Evolutionary conservation across 1,140 invertebrate species (phyloP), one percentile per base, ranked within the genome.

Genomic region (Ladona fulva): DNA sequence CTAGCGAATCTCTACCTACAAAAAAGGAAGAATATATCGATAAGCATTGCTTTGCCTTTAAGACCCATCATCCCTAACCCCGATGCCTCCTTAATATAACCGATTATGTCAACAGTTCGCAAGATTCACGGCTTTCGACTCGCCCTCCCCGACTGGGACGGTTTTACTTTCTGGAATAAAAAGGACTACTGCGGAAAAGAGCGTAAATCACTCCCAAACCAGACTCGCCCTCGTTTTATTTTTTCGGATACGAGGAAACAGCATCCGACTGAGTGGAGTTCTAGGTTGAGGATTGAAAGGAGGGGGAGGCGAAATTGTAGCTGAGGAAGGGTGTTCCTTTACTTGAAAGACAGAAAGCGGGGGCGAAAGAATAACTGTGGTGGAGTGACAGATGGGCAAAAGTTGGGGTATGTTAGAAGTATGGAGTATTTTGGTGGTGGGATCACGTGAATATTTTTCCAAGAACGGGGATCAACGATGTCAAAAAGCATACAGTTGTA

Each of bases 21-120:
- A n/a, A n/a, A n/a, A n/a, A n/a, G n/a, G n/a, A n/a, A n/a, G n/a
- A n/a, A n/a, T n/a, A 8, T 37, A 37, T 37, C 29, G 29, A 37
- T 37, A 37, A 37, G 29, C 29, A 37, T 37, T 37, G n/a, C 52
- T 66, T 66, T 66, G 52, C 52, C 52, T 12, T 22, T 16, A 22
- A 66, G n/a, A 66, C 16, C 52, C 52, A 12, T 66, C 19, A 52
- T 19, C 44, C 10, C 44, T 52, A 11, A 11, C 10, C 44, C 44
- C 44, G 44, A n/a, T n/a, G 44, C 19, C 14, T 12, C 52, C 52
- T 66, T 66, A 66, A 12, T 66, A 66, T 66, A 66, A 66, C 52
- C 52, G 52, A 66, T 66, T 66, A 66, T 66, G 52, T 66, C 52
- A 66, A 66, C 52, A 66, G 52, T 22, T 66, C 52, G 52, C 52